Base-by-base conservation (phyloP, 2,113 vertebrate species). In the Saimiri boliviensis region DNA sequence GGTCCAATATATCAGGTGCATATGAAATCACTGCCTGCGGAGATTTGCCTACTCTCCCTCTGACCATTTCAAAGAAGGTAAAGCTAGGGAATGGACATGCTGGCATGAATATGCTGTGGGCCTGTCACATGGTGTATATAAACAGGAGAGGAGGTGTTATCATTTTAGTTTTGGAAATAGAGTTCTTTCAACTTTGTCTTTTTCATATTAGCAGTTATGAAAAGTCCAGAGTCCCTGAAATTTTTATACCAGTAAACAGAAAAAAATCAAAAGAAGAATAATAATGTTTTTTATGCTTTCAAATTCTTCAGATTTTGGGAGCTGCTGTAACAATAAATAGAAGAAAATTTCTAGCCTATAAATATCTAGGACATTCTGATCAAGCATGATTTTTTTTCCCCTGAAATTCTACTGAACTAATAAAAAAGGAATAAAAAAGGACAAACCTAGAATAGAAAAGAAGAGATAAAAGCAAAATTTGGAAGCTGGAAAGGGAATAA, bases 221-320 rank as follows among this genome's bases (percentile, higher is more conserved):
- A 54, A 68, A 95, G 81, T 35, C 13, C 86, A 77, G 60, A 92
- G 83, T 30, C n/a, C 25, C 49, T 54, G 63, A 74, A 71, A 40
- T 58, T 81, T 86, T 79, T 74, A 11, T 45, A 21, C 3, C 76
- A n/a, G 8, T 80, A 86, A 88, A 87, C 35, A 81, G 74, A 95
- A n/a, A 74, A 21, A 91, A 63, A 87, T 21, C 20, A 37, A 47
- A 58, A 76, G 77, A 54, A 30, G 37, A 52, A 40, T 42, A 80
- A 42, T 23, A 37, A 63, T 66, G 40, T 37, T 74, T 30, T 77
- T 77, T 70, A n/a, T 45, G 82, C 14, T 91, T 90, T 90, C 16
- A 87, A 42, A 82, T 76, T 73, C 71, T 93, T 96, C 71, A 42
- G 14, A 68, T 83, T 68, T 91, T 76, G 30, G 27, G 54, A 37